Conservation (phyloP, 2,888 invertebrate species). For the Oscheius sp. region DNA sequence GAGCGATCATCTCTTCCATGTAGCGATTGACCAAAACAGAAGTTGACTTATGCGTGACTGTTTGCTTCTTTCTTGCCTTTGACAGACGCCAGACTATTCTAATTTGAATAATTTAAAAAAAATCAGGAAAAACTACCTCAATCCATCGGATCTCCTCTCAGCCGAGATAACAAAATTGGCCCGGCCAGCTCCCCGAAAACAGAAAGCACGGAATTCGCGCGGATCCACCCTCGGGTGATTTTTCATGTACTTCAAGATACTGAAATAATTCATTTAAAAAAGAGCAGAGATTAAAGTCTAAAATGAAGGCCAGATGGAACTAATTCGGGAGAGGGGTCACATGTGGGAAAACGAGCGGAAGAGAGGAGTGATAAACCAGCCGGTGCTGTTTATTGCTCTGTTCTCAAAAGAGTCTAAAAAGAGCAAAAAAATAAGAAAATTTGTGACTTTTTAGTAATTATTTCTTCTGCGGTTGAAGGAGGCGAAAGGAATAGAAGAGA, state of each 20-base stretch:
- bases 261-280: neutral
- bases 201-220: constrained; percentile 64
- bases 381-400: too few species aligned
- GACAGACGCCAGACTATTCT: constrained; percentile 72
- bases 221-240: constrained; percentile 43
- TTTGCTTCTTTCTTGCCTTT: constrained; percentile 66
- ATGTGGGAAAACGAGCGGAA: too few species aligned
- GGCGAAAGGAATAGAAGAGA: too few species aligned
- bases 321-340: too few species aligned
- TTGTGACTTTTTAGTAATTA: too few species aligned
- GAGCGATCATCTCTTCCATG: constrained; percentile 60
- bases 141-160: constrained; percentile 41
- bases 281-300: too few species aligned
- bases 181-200: constrained; percentile 72
- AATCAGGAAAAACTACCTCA: constrained; percentile 9
- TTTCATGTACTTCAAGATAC: neutral
- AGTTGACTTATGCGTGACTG: constrained; percentile 63
- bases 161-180: constrained; percentile 72
- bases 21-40: constrained; percentile 59
- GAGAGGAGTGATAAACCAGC: too few species aligned
- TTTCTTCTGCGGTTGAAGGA: too few species aligned
- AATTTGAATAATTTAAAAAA: constrained; percentile 22
- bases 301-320: too few species aligned
- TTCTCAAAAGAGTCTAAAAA: too few species aligned
- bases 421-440: too few species aligned